phyloP scores from a whole-genome alignment of 2,888 invertebrate genomes.

The Netelia fuscicornis region DNA sequence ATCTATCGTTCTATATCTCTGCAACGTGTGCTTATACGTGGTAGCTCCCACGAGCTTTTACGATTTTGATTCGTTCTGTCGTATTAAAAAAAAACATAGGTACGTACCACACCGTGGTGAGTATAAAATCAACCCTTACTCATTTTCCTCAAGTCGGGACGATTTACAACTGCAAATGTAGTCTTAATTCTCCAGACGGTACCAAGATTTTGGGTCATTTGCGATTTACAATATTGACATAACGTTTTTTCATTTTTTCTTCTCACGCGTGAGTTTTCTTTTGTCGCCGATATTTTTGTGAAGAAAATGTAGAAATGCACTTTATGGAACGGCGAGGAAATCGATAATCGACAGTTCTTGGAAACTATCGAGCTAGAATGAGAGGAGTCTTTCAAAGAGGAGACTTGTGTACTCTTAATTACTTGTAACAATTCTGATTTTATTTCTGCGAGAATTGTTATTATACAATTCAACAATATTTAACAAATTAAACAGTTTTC shows the following conservation, averaged over 20 bases:
- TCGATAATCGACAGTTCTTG: constrained; percentile 53
- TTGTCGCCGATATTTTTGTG: not conserved
- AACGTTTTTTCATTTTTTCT: not conserved
- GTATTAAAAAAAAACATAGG: constrained; percentile 54
- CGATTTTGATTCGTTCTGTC: constrained; percentile 56
- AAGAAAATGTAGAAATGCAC: not conserved
- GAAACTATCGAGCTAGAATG: constrained; percentile 57
- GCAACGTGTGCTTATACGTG: too few species aligned
- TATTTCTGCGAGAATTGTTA: too few species aligned
- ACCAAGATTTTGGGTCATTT: constrained; percentile 25
- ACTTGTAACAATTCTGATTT: too few species aligned
- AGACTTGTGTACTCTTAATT: constrained; percentile 23
- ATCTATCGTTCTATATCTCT: not conserved
- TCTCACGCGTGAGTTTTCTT: not conserved
- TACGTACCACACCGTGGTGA: constrained; percentile 37
- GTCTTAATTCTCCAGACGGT: constrained; percentile 75
- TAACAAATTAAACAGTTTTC: too few species aligned
- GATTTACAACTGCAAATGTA: constrained; percentile 75
- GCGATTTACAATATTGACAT: not conserved
- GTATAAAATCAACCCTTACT: constrained; percentile 66
- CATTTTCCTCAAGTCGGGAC: constrained; percentile 53
- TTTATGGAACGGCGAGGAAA: constrained; percentile 22
- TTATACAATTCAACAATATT: too few species aligned
- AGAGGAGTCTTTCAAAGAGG: constrained; percentile 57
- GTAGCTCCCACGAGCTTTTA: constrained; percentile 6